Conservation (phyloP, 2,888 invertebrate species). For the Oligia latruncula region DNA sequence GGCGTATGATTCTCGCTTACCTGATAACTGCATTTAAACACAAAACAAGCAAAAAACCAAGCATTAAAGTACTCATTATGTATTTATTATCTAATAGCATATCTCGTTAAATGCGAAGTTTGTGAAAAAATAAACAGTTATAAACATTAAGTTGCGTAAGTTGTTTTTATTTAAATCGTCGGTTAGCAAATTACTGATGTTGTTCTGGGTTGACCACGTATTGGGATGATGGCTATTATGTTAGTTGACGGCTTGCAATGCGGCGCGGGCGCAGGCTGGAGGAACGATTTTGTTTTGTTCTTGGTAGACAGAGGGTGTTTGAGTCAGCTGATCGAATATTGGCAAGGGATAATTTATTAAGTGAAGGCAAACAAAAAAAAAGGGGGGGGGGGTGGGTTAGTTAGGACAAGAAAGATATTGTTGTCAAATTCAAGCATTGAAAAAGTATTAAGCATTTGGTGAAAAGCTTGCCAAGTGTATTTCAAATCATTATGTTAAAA, state of each 20-base stretch:
- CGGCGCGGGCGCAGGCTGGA: constrained; percentile 25
- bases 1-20: constrained; percentile 52
- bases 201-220: constrained; percentile 70
- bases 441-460: neutral
- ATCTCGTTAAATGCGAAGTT: constrained; percentile 54
- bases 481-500: neutral
- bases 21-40: constrained; percentile 51
- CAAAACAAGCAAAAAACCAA: constrained; percentile 37
- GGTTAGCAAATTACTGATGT: constrained; percentile 78
- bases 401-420: neutral
- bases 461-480: neutral
- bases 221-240: constrained; percentile 70
- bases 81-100: constrained; percentile 66
- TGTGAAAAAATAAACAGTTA: constrained; percentile 66
- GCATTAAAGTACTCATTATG: constrained; percentile 57
- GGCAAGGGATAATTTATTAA: neutral
- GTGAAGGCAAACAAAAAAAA: too few relatives aligned
- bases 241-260: constrained; percentile 60
- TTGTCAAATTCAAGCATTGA: neutral
- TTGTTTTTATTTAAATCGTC: constrained; percentile 78
- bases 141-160: constrained; percentile 66
- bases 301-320: constrained; percentile 1
- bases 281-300: constrained; percentile 14
- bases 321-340: constrained; percentile 29
- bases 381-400: too few relatives aligned